These are phyloP conservation scores for Epizoanthus stellaris DNA, from an alignment of 92 coral and sea anemone species.

Conservation along the genomic window DNA sequence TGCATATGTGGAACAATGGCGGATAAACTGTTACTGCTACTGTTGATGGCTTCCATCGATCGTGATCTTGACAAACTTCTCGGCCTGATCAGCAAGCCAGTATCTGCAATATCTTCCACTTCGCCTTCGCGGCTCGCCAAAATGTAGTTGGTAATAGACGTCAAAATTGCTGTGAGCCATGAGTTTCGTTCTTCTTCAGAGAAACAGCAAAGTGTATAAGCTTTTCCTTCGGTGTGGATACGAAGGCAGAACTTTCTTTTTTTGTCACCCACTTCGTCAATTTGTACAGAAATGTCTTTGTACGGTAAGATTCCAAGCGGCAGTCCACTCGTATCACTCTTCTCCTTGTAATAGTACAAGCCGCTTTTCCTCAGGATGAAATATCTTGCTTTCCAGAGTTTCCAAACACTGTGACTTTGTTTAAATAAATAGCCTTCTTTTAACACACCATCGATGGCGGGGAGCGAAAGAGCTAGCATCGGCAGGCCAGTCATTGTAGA, in stretches of 20 bases:
- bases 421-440: slow-evolving; percentile 95
- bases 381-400: slow-evolving; percentile 95
- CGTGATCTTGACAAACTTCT: slow-evolving; percentile 71
- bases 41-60: slow-evolving; percentile 73
- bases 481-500: slow-evolving; percentile 22
- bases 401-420: slow-evolving; percentile 94
- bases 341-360: slow-evolving; percentile 84
- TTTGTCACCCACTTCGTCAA: slow-evolving; percentile 88
- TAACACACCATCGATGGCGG: slow-evolving; percentile 72
- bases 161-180: slow-evolving; percentile 93
- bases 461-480: slow-evolving; percentile 68
- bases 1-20: slow-evolving; percentile 50
- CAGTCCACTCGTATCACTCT: slow-evolving; percentile 74
- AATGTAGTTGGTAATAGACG: slow-evolving; percentile 82
- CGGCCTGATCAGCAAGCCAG: slow-evolving; percentile 28
- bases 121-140: slow-evolving; percentile 77
- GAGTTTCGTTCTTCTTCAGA: slow-evolving; percentile 93
- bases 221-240: slow-evolving; percentile 82
- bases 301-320: slow-evolving; percentile 87
- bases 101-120: slow-evolving; percentile 52
- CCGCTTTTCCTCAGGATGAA: slow-evolving; percentile 92
- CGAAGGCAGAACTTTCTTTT: slow-evolving; percentile 86
- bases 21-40: slow-evolving; percentile 35
- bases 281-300: slow-evolving; percentile 82
- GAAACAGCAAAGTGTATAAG: slow-evolving; percentile 86